These are phyloP conservation scores for Hirundo rustica DNA, from an alignment of 2,797 vertebrate species.

Conservation along the genomic window DNA sequence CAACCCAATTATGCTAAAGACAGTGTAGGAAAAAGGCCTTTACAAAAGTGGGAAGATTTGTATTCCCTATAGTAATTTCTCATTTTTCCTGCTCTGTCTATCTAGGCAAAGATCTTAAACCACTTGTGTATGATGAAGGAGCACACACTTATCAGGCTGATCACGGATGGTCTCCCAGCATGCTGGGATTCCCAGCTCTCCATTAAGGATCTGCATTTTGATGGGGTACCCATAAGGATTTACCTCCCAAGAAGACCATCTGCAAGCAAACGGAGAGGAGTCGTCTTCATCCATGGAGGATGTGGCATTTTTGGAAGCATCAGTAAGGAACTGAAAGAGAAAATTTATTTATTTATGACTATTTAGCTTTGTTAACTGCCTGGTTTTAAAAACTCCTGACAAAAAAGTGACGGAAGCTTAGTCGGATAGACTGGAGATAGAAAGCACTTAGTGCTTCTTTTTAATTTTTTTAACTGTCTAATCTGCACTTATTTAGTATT, in stretches of 20 bases:
- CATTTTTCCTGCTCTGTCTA: neutral
- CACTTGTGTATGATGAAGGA: constrained; percentile 72
- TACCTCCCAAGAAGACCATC: constrained; percentile 75
- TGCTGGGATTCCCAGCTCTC: constrained; percentile 56
- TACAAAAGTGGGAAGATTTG: neutral
- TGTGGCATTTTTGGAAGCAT: constrained; percentile 76
- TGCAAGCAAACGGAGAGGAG: constrained; percentile 66
- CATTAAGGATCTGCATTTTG: constrained; percentile 77
- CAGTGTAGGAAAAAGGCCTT: neutral
- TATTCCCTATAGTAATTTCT: neutral
- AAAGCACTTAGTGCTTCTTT: neutral
- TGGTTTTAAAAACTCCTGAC: neutral
- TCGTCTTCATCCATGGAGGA: constrained; percentile 82
- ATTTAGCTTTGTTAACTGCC: neutral
- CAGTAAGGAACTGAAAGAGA: constrained; percentile 66
- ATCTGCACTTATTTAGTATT: neutral
- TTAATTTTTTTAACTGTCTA: neutral
- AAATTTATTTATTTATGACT: neutral
- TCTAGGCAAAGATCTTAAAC: constrained; percentile 75
- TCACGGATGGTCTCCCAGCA: neutral
- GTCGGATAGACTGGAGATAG: neutral
- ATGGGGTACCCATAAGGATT: constrained; percentile 78
- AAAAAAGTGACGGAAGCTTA: neutral
- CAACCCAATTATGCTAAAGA: neutral
- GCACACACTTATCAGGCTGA: constrained; percentile 65